Evolutionary conservation across 2,888 invertebrate genomes (phyloP), one percentile per base, ranked within the genome.

Genomic region (Sarcophaga caerulescens): DNA sequence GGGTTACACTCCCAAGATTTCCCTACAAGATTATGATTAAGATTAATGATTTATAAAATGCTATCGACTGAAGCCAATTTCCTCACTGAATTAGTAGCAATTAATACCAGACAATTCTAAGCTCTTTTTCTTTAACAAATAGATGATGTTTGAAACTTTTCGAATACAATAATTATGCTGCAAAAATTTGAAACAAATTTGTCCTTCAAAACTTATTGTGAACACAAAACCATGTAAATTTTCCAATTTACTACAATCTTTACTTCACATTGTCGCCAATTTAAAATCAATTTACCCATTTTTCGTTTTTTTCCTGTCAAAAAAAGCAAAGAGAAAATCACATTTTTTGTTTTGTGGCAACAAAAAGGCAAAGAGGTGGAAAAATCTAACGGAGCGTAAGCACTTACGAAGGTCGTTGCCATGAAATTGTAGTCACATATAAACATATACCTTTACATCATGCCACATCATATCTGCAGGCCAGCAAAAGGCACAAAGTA

Each of bases 351-450:
- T 14, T 65, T 17, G 44, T 73, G 14, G 60, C 74, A 82, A 85
- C 74, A 68, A 52, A 65, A 44, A 75, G 10, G 70, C 82, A 74
- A 80, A 77, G 81, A 87, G 68, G 84, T 80, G 69, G 65, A 82
- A 86, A 88, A 85, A 87, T 83, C 68, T 89, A 90, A 88, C 89
- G 88, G 88, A 90, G 91, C 90, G 88, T 90, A 88, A 87, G 86
- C 88, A 90, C 90, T 89, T 88, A 88, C 87, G 88, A 87, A 88
- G 88, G 88, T 88, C 86, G 87, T 89, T 87, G 84, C 88, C 89
- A 82, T 81, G 63, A 35, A 35, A 35, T 10, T 35, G 35, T 35
- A 35, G 8, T 35, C 35, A 35, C 35, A 35, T 35, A 35, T 35
- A 35, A 35, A 8, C 1, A 35, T 8, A 35, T 8, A 35, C 35